Evolutionary conservation across 2,888 invertebrate genomes (phyloP).

Genomic region (Apamea epomidion): DNA sequence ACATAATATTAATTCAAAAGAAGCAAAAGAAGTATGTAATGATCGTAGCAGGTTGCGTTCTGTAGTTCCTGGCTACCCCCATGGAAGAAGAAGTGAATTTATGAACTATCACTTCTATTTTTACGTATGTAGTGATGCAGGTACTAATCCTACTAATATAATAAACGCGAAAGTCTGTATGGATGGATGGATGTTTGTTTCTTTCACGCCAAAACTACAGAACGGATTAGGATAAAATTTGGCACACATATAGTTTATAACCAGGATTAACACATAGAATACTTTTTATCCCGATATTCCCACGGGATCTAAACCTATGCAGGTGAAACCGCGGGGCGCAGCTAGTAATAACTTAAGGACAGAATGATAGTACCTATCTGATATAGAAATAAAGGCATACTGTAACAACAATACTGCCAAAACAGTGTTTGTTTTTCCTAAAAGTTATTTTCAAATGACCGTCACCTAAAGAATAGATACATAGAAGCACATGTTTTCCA

Average conservation of each 20-base stretch:
- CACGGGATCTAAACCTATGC: too few relatives aligned
- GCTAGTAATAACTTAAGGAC: neutral
- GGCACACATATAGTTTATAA: too few relatives aligned
- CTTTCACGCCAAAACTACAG: too few relatives aligned
- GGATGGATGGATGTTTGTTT: too few relatives aligned
- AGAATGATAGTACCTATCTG: neutral
- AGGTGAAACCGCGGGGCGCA: too few relatives aligned
- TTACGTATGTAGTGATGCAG: neutral
- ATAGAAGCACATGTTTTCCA: conserved; percentile 22
- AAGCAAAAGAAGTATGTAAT: too few relatives aligned
- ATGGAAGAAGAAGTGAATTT: neutral
- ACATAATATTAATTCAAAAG: too few relatives aligned
- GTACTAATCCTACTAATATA: too few relatives aligned
- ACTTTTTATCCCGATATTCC: too few relatives aligned
- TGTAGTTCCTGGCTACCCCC: neutral
- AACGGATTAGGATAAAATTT: too few relatives aligned
- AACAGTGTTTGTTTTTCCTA: conserved; percentile 20
- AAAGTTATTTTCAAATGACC: conserved; percentile 34
- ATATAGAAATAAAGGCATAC: neutral
- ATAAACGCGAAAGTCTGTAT: too few relatives aligned
- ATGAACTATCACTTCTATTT: neutral
- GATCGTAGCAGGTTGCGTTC: neutral
- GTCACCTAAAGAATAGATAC: neutral
- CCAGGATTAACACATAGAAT: too few relatives aligned
- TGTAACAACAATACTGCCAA: conserved; percentile 6